Evolutionary conservation across 2,888 invertebrate species (phyloP), one percentile per base, ranked within the genome.

Genomic region (Temnothorax ravouxi): DNA sequence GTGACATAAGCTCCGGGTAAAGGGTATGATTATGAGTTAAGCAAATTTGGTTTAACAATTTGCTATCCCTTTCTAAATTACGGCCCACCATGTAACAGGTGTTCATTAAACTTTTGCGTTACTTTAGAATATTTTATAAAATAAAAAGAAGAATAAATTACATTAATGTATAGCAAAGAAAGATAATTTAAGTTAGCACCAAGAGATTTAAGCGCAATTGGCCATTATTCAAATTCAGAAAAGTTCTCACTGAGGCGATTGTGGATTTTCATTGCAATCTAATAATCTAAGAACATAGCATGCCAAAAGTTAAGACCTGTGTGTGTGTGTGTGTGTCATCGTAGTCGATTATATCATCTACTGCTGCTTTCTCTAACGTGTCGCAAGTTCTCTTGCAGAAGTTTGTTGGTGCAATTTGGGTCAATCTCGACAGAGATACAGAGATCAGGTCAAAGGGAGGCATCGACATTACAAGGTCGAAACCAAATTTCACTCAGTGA

Each of bases 331-430:
- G 34, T 80, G 83, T 84, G 83, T 84, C 88, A 77, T 76, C 75
- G 83, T 76, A 87, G 81, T 81, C 87, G 85, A 88, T 89, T 89
- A 89, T 88, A 84, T 87, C 87, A 89, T 87, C 64, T 83, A 64
- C 69, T n/a, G 62, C 50, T 38, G 59, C 59, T 54, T 83, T 61
- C 84, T 82, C 77, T 75, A 85, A 83, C 80, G 72, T 84, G 79
- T 83, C 85, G 66, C 69, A 81, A 84, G 86, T 74, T 81, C 56
- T 67, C 80, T 52, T 52, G 54, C 25, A 62, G 61, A 88, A 89
- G 84, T 89, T 89, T 87, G 88, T 82, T 72, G 77, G 41, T 52
- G 83, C 87, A 88, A 89, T 89, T 88, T 83, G 72, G 88, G 88
- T 71, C 89, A 89, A 89, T 89, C 84, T 83, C 81, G 75, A 56